Evolutionary conservation across 2,113 vertebrate species (phyloP).

Genomic region (Trogon surrucura): DNA sequence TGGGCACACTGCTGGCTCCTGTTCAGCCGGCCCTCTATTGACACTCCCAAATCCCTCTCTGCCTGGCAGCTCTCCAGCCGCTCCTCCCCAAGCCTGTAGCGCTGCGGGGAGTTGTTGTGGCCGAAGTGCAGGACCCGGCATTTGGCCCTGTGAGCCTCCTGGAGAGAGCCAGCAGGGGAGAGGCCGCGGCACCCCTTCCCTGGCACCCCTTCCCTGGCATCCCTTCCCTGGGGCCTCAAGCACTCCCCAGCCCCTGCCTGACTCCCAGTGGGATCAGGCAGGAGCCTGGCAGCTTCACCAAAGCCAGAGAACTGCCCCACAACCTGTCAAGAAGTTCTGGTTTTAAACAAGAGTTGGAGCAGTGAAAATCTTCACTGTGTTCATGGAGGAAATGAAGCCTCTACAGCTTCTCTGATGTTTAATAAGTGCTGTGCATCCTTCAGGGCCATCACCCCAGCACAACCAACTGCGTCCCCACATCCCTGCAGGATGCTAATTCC

Average conservation of each 20-base stretch:
- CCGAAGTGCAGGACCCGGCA: too few species aligned
- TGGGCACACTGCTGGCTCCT: too few species aligned
- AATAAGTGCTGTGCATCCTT: neutral
- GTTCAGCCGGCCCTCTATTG: too few species aligned
- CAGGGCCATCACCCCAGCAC: neutral
- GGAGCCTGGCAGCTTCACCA: neutral
- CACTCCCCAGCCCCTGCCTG: neutral
- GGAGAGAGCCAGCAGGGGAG: neutral
- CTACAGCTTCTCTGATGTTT: neutral
- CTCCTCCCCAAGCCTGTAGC: too few species aligned
- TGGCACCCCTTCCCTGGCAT: neutral
- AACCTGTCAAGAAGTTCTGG: neutral
- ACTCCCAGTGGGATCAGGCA: neutral
- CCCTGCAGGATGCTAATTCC: neutral
- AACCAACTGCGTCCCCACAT: fast-evolving
- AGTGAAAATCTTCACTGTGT: neutral
- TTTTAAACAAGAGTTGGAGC: neutral
- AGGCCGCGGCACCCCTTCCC: neutral
- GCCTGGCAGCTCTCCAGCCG: too few species aligned
- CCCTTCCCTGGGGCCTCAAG: neutral
- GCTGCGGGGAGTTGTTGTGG: too few species aligned
- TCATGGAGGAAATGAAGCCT: neutral
- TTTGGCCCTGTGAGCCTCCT: neutral
- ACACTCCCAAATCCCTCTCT: too few species aligned
- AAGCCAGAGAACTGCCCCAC: neutral